A percentile compares a stretch with the other conserved stretches of the same genome.
These are phyloP conservation scores for Drosophila mettleri DNA, from an alignment of 2,888 invertebrate species.

Conservation along the genomic window DNA sequence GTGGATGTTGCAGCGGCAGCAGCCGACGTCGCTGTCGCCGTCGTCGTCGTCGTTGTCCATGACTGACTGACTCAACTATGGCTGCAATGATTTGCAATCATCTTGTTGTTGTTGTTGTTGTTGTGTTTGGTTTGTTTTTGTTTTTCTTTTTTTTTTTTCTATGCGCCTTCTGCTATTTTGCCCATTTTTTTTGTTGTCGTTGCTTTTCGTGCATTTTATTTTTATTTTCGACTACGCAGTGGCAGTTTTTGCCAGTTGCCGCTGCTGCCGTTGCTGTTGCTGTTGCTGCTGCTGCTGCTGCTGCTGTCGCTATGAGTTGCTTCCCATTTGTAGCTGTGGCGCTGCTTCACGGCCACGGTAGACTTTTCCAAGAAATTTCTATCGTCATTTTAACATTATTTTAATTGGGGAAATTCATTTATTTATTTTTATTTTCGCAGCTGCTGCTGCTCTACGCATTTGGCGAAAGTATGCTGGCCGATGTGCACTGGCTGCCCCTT, in stretches of 20 bases:
- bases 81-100: constrained; percentile 40
- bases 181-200: constrained; percentile 32
- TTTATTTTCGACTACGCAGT: constrained; percentile 34
- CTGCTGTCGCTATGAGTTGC: not conserved
- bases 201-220: constrained; percentile 24
- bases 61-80: constrained; percentile 50
- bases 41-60: constrained; percentile 40
- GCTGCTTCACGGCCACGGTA: constrained; percentile 38
- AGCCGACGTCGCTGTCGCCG: constrained; percentile 10
- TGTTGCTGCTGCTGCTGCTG: not conserved
- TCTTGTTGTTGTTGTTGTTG: constrained; percentile 31
- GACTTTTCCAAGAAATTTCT: constrained; percentile 73
- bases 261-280: no score
- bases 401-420: constrained; percentile 70
- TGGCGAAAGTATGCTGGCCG: constrained; percentile 58
- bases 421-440: constrained; percentile 14
- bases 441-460: constrained; percentile 34
- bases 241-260: constrained; percentile 37
- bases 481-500: constrained; percentile 15
- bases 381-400: constrained; percentile 60
- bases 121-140: constrained; percentile 31
- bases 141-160: constrained; percentile 14
- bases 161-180: constrained; percentile 39
- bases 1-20: constrained; percentile 43
- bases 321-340: constrained; percentile 28